Evolutionary conservation across 2,797 vertebrate genomes (phyloP).

Genomic region (Channa striata): DNA sequence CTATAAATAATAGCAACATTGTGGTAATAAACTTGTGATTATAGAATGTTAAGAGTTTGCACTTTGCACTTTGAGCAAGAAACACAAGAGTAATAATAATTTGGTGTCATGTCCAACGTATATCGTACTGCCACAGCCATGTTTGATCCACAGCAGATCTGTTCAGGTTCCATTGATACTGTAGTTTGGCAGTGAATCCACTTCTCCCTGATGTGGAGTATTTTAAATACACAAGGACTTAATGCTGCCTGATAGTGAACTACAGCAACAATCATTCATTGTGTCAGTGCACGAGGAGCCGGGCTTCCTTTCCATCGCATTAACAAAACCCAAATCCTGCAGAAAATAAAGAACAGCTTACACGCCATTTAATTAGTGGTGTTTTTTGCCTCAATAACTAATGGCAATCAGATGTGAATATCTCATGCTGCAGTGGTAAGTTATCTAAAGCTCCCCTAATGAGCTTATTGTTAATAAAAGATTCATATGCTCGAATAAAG

Average conservation of each 20-base stretch:
- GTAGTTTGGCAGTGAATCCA: neutral
- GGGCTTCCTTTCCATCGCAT: neutral
- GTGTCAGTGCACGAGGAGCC: slow-evolving; percentile 27
- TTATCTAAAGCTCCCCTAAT: slow-evolving; percentile 39
- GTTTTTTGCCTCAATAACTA: slow-evolving; percentile 50
- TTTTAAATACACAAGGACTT: slow-evolving; percentile 50
- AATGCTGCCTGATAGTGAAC: slow-evolving; percentile 49
- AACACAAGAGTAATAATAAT: slow-evolving; percentile 5
- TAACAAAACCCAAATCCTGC: slow-evolving; percentile 32
- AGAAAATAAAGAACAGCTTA: slow-evolving; percentile 24
- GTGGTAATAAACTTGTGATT: slow-evolving; percentile 3
- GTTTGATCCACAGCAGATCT: slow-evolving; percentile 36
- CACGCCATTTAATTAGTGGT: slow-evolving; percentile 43
- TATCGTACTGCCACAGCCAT: slow-evolving; percentile 32
- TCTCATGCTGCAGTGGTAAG: slow-evolving; percentile 25
- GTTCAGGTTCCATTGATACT: slow-evolving; percentile 37
- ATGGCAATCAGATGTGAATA: slow-evolving; percentile 53
- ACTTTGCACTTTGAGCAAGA: slow-evolving; percentile 5
- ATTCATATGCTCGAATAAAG: slow-evolving; percentile 38
- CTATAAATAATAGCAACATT: slow-evolving; percentile 9
- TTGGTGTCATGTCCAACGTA: slow-evolving; percentile 17
- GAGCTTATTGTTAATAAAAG: slow-evolving; percentile 57
- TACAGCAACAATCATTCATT: slow-evolving; percentile 41
- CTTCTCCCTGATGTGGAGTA: slow-evolving; percentile 31
- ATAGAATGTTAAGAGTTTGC: slow-evolving; percentile 1